Evolutionary conservation across 2,113 vertebrate species (phyloP), one percentile per base, ranked within the genome.

Genomic region (Heterocephalus glaber): DNA sequence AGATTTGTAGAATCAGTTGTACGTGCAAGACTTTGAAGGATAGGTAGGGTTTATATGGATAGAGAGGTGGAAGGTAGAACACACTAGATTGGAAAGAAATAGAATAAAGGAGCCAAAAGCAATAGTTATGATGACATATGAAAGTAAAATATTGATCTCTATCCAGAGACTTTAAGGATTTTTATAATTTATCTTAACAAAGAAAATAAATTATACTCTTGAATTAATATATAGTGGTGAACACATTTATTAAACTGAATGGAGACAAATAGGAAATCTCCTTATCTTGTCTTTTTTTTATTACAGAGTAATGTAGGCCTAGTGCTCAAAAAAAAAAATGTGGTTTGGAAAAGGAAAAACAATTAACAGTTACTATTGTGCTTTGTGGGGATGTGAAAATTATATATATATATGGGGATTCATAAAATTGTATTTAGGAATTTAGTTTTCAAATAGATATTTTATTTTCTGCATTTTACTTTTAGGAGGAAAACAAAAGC

Each of bases 401-500:
- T 54, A 26, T 20, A 8, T 11, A 33, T 54, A 83, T 2, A 60
- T 54, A 82, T 90, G 44, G 44, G 52, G 0, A 35, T 92, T 96
- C 83, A 66, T 91, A 76, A 82, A 89, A 79, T 87, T 76, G 56
- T 1, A 7, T 79, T 66, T 89, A 41, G 17, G 82, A 87, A 83
- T 22, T 92, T 93, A 72, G 26, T 95, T 77, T 58, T 28, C 72
- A 89, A 82, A 80, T 60, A 65, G 76, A 8, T 60, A 35, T 35
- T 85, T 80, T 77, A 38, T 91, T 85, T 94, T 79, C 38, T 24
- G 22, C 85, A 30, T 93, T 97, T 95, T 96, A 5, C 97, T 72
- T 41, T 94, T 98, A 99, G 99, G 98, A 99, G 98, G 98, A 99
- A 99, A 96, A 97, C 98, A 92, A 99, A 99, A 98, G 98, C 98